phyloP scores from a whole-genome alignment of 2,113 vertebrate species.

The Aegotheles bennettii region DNA sequence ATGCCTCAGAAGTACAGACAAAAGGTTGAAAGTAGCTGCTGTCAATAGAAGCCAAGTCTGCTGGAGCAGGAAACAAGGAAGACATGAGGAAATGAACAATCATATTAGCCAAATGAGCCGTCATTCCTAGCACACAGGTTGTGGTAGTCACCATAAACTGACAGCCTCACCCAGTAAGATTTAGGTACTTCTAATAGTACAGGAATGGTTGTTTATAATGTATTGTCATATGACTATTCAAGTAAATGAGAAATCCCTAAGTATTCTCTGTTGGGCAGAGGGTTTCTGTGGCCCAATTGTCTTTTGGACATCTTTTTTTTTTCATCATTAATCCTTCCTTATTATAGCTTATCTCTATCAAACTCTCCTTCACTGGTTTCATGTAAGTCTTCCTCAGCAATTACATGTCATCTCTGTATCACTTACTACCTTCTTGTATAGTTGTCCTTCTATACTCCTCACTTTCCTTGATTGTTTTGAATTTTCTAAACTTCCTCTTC shows the following conservation, averaged over 20 bases:
- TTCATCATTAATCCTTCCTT: not conserved
- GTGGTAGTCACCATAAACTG: not conserved
- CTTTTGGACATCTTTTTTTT: not conserved
- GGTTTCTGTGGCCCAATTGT: not conserved
- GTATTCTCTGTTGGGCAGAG: not conserved
- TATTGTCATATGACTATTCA: not conserved
- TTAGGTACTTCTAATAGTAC: not conserved
- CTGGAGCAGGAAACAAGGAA: fast-evolving
- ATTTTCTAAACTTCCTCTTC: conserved; percentile 18
- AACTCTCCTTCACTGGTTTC: not conserved
- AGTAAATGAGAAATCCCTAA: not conserved
- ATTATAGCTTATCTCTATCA: not conserved
- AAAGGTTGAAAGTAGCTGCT: not conserved
- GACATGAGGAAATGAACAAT: fast-evolving
- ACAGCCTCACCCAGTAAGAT: not conserved
- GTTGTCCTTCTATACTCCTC: not conserved
- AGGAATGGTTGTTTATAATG: not conserved
- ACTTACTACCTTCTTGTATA: not conserved
- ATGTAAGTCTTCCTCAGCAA: not conserved
- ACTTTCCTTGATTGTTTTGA: not conserved
- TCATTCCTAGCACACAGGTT: not conserved
- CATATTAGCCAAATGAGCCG: fast-evolving
- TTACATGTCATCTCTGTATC: not conserved
- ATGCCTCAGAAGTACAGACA: not conserved
- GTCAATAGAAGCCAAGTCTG: not conserved